These are phyloP conservation scores for Syrrhaptes paradoxus DNA, from an alignment of 2,113 vertebrate species.

Conservation along the genomic window DNA sequence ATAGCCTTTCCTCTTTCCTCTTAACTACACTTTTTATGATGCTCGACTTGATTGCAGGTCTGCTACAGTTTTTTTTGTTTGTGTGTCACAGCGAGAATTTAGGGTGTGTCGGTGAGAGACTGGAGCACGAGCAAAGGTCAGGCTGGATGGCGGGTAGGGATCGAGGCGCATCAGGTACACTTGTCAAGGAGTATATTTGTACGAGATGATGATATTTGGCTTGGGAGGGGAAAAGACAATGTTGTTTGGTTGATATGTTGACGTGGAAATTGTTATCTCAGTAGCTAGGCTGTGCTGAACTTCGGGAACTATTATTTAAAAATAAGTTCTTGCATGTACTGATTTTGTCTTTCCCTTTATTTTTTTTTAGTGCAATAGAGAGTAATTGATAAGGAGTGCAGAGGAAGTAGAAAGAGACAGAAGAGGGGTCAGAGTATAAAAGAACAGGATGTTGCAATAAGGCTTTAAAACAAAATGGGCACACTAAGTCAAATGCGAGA, in stretches of 20 bases:
- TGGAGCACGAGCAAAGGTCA: neutral
- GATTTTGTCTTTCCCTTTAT: neutral
- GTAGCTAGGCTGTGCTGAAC: neutral
- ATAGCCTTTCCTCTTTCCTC: neutral
- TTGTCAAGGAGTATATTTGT: conserved; percentile 12
- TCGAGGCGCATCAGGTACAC: no score
- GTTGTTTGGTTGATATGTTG: neutral
- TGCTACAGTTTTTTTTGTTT: neutral
- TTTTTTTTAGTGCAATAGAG: neutral
- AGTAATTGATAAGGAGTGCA: neutral
- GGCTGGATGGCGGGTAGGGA: neutral
- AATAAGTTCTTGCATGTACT: neutral
- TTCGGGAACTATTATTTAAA: neutral
- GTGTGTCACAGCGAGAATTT: neutral
- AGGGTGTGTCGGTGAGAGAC: neutral
- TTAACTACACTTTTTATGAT: neutral
- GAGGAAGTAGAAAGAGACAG: neutral
- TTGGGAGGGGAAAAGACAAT: conserved; percentile 24
- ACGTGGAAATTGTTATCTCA: neutral
- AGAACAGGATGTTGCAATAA: neutral
- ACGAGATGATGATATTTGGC: neutral
- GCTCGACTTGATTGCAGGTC: neutral
- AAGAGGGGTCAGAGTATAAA: neutral
- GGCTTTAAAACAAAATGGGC: neutral
- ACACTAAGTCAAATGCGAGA: neutral